Conservation (phyloP, 2,113 vertebrate genomes). For the Ptychochromis oligacanthus region DNA sequence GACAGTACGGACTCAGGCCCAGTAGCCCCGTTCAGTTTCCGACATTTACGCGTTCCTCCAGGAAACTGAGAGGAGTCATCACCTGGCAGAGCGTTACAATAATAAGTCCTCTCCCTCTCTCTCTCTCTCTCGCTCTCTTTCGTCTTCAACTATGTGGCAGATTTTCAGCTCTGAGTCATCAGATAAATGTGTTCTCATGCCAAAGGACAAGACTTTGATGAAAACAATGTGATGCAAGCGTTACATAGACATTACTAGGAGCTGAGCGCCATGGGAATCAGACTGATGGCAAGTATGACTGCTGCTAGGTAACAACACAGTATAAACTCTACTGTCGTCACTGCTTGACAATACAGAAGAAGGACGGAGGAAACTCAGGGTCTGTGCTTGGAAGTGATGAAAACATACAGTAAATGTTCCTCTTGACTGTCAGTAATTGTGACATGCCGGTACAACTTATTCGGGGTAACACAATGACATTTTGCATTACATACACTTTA, state of each 20-base stretch:
- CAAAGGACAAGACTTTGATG: conserved; percentile 58
- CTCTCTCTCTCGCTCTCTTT: background rate
- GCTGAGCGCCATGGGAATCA: conserved; percentile 39
- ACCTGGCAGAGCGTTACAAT: conserved; percentile 47
- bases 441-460: background rate
- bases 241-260: conserved; percentile 47
- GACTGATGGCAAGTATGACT: conserved; percentile 35
- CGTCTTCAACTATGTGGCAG: conserved; percentile 40
- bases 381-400: conserved; percentile 6
- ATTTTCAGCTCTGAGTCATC: conserved; percentile 61
- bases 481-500: background rate
- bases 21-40: conserved; percentile 77
- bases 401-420: background rate
- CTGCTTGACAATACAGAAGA: conserved; percentile 1
- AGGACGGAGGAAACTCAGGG: background rate
- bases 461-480: background rate
- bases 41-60: conserved; percentile 69
- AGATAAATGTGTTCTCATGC: conserved; percentile 29
- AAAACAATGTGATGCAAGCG: conserved; percentile 71
- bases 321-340: conserved; percentile 24
- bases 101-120: conserved; percentile 21
- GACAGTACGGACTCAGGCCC: conserved; percentile 61
- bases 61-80: conserved; percentile 71
- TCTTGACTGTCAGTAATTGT: background rate
- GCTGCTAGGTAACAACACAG: conserved; percentile 54